Evolutionary conservation across 2,113 vertebrate species (phyloP), one percentile per base, ranked within the genome.

Genomic region (Paramormyrops kingsleyae): DNA sequence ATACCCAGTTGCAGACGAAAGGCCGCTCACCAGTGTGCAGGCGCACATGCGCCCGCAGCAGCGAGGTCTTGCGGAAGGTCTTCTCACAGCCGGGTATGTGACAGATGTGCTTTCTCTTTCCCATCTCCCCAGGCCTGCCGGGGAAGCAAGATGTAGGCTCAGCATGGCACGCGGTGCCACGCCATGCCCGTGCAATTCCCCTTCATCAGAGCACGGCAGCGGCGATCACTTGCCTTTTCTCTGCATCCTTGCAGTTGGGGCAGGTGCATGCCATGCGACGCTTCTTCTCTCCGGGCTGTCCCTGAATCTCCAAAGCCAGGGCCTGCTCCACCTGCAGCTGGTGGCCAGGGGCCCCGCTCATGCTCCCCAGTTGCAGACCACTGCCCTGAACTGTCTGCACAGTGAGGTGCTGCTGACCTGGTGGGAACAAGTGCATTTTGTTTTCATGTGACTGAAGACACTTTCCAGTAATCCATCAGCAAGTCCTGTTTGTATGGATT

Each of bases 231-330:
- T 92, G 97, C 98, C 97, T 96, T 91, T 99, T 99, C 85, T 99
- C 98, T 8, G 97, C 97, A 0, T 99, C 98, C 95, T 99, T 99
- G 95, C 98, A 99, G 96, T 99, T 99, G 92, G 98, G 98, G 87
- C 98, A 99, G 42, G 98, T 99, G 92, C 98, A 99, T 10, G 98
- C 98, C 97, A 99, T 98, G 15, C 98, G 96, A 4, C 98, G 92
- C 91, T 98, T 96, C 94, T 99, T 99, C 94, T 99, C 98, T 0
- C 97, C 97, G 0, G 97, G 97, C 91, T 98, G 98, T 8, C 92
- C 89, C 3, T 95, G 95, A 4, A 97, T 87, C 91, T 99, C 98
- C 17, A 98, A 97, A 0, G 98, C 92, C 8, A 99, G 93, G 0
- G 98, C 97, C 92, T 98, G 98, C 89, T 99, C 98, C 93, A 99